phyloP scores from a whole-genome alignment of 1,140 invertebrate species.

The Globodera ellingtonae region DNA sequence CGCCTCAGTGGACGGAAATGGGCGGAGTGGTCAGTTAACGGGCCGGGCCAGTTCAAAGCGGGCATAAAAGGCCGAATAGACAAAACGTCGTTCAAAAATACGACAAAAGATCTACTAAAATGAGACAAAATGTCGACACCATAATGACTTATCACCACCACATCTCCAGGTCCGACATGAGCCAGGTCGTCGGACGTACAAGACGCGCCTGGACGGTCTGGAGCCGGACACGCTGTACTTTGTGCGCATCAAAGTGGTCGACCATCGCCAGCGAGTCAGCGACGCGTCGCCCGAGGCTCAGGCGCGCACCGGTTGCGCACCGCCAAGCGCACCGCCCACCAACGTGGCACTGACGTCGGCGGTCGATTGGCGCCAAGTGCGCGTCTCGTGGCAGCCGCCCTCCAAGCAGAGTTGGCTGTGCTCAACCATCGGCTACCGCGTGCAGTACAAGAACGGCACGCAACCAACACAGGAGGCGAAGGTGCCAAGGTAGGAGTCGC shows the following conservation, averaged over 20 bases:
- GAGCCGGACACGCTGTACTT: slow-evolving; percentile 65
- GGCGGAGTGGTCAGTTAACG: slow-evolving; percentile 41
- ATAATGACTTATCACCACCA: too few relatives aligned
- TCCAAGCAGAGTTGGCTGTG: slow-evolving; percentile 57
- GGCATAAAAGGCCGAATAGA: too few relatives aligned
- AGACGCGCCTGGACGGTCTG: slow-evolving; percentile 52
- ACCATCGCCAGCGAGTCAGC: slow-evolving; percentile 52
- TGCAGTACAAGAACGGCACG: slow-evolving; percentile 53
- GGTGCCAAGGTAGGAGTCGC: slow-evolving; percentile 41
- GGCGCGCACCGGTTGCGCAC: slow-evolving; percentile 62
- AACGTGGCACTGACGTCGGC: slow-evolving; percentile 58
- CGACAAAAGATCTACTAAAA: too few relatives aligned
- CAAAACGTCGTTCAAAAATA: too few relatives aligned
- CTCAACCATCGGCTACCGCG: slow-evolving; percentile 53
- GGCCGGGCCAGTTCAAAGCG: too few relatives aligned
- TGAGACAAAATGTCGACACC: too few relatives aligned
- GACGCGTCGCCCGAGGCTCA: slow-evolving; percentile 64
- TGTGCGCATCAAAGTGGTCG: slow-evolving; percentile 63
- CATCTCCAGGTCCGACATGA: slow-evolving; percentile 48
- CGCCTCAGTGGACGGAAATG: slow-evolving; percentile 55
- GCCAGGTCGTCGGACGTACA: slow-evolving; percentile 53
- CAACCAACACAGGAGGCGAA: slow-evolving; percentile 38
- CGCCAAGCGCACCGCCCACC: slow-evolving; percentile 58
- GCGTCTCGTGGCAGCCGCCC: slow-evolving; percentile 61
- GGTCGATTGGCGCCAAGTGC: slow-evolving; percentile 56